Evolutionary conservation across 2,797 vertebrate species (phyloP).

Genomic region (Poecilia gillii): DNA sequence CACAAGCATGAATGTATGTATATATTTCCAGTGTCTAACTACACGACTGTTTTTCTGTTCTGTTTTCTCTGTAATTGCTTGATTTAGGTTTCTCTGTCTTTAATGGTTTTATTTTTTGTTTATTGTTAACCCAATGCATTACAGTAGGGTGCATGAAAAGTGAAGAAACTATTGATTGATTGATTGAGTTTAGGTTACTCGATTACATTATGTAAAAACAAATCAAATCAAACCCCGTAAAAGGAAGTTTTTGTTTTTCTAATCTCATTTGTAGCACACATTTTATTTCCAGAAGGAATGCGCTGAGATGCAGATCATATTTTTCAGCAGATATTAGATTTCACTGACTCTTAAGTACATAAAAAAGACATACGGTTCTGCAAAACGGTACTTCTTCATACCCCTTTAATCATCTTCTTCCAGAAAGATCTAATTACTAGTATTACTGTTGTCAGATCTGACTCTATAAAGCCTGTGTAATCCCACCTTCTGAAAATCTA

Average conservation of each 20-base stretch:
- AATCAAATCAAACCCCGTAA: not conserved
- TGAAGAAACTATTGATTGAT: not conserved
- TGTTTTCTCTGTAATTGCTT: not conserved
- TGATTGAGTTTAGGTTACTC: not conserved
- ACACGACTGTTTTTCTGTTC: not conserved
- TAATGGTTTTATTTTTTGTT: not conserved
- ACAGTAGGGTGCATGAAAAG: not conserved
- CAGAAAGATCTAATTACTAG: not conserved
- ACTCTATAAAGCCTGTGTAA: slow-evolving; percentile 18
- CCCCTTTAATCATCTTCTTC: not conserved
- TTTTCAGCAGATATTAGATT: not conserved
- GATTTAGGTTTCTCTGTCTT: not conserved
- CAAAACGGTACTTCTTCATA: not conserved
- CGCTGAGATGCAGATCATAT: not conserved
- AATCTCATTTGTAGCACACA: not conserved
- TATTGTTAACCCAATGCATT: not conserved
- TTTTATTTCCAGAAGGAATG: not conserved
- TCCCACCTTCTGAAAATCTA: not conserved
- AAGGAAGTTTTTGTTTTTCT: not conserved
- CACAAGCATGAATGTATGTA: not conserved
- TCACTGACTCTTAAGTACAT: not conserved
- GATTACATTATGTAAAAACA: not conserved
- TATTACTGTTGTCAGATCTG: slow-evolving; percentile 42
- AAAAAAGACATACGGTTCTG: not conserved
- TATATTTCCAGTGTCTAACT: not conserved